Evolutionary conservation across 2,113 vertebrate species (phyloP), one percentile per base, ranked within the genome.

Genomic region (Xenopus borealis): DNA sequence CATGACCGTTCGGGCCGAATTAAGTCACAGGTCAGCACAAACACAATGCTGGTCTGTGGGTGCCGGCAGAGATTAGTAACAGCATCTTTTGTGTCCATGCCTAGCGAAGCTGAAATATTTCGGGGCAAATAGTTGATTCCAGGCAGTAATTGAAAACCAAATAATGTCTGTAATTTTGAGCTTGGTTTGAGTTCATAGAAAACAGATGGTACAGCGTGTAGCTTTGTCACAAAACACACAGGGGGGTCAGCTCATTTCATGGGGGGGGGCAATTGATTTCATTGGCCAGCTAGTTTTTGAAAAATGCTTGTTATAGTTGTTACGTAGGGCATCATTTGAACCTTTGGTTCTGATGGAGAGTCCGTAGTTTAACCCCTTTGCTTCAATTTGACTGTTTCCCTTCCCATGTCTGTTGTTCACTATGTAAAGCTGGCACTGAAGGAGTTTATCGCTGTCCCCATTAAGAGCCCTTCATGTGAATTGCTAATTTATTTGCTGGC

Each of bases 401-500:
- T 12, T 45, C 44, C 18, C 40, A 10, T 19, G 68, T 27, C 16
- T 16, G 10, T 61, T 61, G 16, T 16, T 45, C 12, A 4, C 57
- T 45, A 19, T 61, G 40, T 10, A 3, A 20, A n/a, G 14, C 23
- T 40, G 27, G 58, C 58, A 12, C 12, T 55, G 58, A 76, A 44
- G n/a, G 27, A 18, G 74, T 77, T 77, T 57, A 77, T 30, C 18
- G 18, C 52, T 68, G 50, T 76, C 46, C 58, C 66, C 19, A 62
- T 40, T 63, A 55, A 18, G 66, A 45, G 58, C 23, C 12, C 50
- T 69, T 19, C 59, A 20, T 61, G 27, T 69, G 59, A 70, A 77
- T 77, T 45, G 46, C 66, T 77, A 70, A 77, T 70, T 50, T 30
- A 27, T 45, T 59, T 62, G 73, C 58, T 63, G 55, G 10, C 65